Evolutionary conservation across 2,888 invertebrate species (phyloP).

Genomic region (Tetanocera ferruginea): DNA sequence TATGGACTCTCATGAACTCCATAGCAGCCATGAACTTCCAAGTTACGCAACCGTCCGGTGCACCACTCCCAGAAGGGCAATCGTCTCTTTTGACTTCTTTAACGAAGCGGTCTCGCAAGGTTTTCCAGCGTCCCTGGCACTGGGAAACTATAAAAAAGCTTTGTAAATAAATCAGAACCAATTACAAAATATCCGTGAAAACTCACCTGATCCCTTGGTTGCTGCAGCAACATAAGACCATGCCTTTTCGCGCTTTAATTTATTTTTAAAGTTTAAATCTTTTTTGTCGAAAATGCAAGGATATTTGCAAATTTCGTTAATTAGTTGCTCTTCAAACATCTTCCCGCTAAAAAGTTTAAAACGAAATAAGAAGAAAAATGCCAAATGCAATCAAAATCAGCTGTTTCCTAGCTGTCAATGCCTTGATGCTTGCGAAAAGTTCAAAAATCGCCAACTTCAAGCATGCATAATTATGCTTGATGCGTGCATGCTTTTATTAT

Average conservation of each 20-base stretch:
- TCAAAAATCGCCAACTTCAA: too few species aligned
- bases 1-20: not conserved
- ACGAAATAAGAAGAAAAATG: too few species aligned
- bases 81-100: not conserved
- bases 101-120: conserved; percentile 5
- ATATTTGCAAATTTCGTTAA: too few species aligned
- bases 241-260: not conserved
- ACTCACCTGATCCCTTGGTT: not conserved
- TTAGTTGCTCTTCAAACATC: too few species aligned
- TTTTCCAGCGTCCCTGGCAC: conserved; percentile 4
- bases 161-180: too few species aligned
- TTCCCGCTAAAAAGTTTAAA: too few species aligned
- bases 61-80: not conserved
- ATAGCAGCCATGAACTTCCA: not conserved
- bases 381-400: too few species aligned
- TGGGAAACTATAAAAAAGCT: not conserved
- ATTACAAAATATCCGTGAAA: not conserved
- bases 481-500: too few species aligned
- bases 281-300: too few species aligned
- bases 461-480: too few species aligned
- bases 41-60: not conserved
- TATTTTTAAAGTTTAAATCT: not conserved
- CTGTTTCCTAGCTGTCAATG: too few species aligned
- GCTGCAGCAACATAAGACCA: not conserved
- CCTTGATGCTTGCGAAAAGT: too few species aligned